Percentiles rank a stretch among this genome's conserved stretches.
Conservation (phyloP, 2,797 vertebrate genomes). For the Melanotaenia trifasciata region DNA sequence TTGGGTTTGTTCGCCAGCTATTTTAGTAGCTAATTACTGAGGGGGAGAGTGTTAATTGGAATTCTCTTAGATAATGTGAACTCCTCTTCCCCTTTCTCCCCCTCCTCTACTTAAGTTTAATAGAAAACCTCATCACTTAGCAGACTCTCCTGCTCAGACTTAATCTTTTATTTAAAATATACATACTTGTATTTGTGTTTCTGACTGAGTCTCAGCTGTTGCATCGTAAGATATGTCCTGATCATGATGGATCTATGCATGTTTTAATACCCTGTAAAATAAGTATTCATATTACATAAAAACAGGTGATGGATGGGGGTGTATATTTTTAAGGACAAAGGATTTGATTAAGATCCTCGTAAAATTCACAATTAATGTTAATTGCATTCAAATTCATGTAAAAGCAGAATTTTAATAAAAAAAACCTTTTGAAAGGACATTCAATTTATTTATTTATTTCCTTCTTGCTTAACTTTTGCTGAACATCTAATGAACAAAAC, state of each 20-base stretch:
- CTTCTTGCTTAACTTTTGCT: conserved; percentile 57
- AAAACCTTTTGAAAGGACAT: conserved; percentile 29
- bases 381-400: conserved; percentile 51
- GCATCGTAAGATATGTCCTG: conserved; percentile 35
- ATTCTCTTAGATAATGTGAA: conserved; percentile 83
- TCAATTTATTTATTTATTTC: conserved; percentile 48
- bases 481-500: conserved; percentile 68
- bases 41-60: conserved; percentile 94
- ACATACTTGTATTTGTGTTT: conserved; percentile 45
- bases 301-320: conserved; percentile 19
- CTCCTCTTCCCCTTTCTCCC: conserved; percentile 71
- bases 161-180: conserved; percentile 6
- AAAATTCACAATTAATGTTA: conserved; percentile 49
- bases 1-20: conserved; percentile 79
- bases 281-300: conserved; percentile 8
- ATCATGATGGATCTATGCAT: conserved; percentile 29
- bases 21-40: conserved; percentile 91
- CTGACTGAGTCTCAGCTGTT: conserved; percentile 53
- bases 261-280: conserved; percentile 15
- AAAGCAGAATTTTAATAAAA: conserved; percentile 53
- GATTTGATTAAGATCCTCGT: conserved; percentile 15
- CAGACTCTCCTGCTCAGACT: conserved; percentile 48
- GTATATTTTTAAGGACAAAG: conserved; percentile 4
- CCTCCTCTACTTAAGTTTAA: conserved; percentile 60
- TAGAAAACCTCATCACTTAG: conserved; percentile 69